Evolutionary conservation across 2,113 vertebrate species (phyloP).

Genomic region (Lepus europaeus): DNA sequence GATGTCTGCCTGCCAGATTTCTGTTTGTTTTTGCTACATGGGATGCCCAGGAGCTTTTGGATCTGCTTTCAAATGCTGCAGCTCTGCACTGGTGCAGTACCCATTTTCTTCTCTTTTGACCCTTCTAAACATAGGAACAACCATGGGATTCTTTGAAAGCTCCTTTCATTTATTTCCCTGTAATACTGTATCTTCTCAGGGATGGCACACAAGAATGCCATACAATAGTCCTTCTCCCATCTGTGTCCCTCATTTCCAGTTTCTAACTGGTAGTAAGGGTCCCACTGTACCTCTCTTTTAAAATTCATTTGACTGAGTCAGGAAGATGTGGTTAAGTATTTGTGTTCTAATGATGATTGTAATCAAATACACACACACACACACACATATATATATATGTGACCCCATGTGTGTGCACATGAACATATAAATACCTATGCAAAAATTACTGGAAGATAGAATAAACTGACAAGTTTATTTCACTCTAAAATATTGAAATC

Average conservation of each 20-base stretch:
- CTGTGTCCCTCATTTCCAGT: neutral
- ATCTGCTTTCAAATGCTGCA: neutral
- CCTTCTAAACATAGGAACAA: neutral
- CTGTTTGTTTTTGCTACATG: neutral
- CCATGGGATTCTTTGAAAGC: neutral
- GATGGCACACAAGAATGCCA: neutral
- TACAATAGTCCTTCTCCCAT: neutral
- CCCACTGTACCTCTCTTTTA: neutral
- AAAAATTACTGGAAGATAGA: too few relatives aligned
- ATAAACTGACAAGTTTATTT: too few relatives aligned
- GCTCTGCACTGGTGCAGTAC: fast-evolving
- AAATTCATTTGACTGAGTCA: neutral
- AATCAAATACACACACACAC: neutral
- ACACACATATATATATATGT: too few relatives aligned
- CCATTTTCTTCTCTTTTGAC: neutral
- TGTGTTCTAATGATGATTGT: neutral
- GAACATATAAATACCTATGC: neutral
- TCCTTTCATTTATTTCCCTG: neutral
- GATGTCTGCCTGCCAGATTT: neutral
- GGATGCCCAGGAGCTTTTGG: neutral
- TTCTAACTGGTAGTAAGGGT: neutral
- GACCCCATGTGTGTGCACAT: neutral
- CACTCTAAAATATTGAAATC: too few relatives aligned
- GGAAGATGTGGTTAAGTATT: neutral
- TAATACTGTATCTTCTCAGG: neutral